Percentiles rank a stretch among this genome's conserved stretches.
phyloP scores from a whole-genome alignment of 2,113 vertebrate species.

The Corythornis vintsioides region DNA sequence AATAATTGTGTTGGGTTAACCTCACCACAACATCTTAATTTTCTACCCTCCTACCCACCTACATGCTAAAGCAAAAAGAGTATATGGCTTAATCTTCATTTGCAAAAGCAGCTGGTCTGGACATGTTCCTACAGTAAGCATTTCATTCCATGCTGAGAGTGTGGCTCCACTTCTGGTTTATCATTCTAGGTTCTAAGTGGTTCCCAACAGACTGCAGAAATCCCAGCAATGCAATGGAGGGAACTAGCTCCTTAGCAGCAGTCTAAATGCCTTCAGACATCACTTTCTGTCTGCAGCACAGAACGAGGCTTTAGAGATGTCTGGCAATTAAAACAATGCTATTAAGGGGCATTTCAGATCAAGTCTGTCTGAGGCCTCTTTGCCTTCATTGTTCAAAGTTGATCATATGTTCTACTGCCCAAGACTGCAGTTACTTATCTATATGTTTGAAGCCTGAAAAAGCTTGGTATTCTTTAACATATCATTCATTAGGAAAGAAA shows the following conservation, averaged over 20 bases:
- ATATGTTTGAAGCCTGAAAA: not conserved
- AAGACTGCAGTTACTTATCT: conserved; percentile 18
- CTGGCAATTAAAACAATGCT: conserved; percentile 33
- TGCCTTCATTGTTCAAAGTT: not conserved
- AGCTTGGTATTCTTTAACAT: not conserved
- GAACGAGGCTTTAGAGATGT: not conserved
- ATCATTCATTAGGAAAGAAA: not conserved
- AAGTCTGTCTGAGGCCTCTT: conserved; percentile 5
- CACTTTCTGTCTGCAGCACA: not conserved
- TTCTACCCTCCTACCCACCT: not conserved
- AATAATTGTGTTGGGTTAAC: not conserved
- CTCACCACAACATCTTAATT: not conserved
- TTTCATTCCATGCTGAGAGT: conserved; percentile 18
- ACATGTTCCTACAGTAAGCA: not conserved
- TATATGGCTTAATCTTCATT: not conserved
- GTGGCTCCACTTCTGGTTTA: conserved; percentile 10
- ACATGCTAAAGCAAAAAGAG: not conserved
- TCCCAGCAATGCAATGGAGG: conserved; percentile 17
- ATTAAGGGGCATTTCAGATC: not conserved
- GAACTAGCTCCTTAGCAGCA: conserved; percentile 4
- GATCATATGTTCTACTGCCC: not conserved
- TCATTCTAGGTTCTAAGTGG: conserved; percentile 4
- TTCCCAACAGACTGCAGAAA: not conserved
- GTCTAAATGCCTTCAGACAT: not conserved
- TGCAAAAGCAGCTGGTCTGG: conserved; percentile 29